phyloP scores from a whole-genome alignment of 2,113 vertebrate species.

The Oryzias woworae region DNA sequence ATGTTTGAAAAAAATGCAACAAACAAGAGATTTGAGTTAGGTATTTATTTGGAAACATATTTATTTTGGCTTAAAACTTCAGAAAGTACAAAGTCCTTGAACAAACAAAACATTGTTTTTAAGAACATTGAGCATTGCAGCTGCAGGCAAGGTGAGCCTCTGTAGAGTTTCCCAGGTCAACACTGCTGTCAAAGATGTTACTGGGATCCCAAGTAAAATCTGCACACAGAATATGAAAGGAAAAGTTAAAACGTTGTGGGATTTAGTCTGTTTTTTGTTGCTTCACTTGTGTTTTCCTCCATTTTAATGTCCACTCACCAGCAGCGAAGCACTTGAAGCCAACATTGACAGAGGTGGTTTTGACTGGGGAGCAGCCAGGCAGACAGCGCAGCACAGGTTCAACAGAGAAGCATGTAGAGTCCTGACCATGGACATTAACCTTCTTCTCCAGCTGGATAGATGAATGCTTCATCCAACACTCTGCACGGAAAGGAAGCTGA shows the following conservation, averaged over 20 bases:
- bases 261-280: accelerated
- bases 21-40: no score
- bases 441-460: slow-evolving; percentile 73
- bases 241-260: slow-evolving; percentile 1
- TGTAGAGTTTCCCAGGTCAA: slow-evolving; percentile 61
- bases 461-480: slow-evolving; percentile 71
- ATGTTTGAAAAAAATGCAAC: no score
- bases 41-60: background rate
- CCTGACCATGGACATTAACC: slow-evolving; percentile 43
- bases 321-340: slow-evolving; percentile 75
- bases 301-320: slow-evolving; percentile 58
- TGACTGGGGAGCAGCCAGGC: slow-evolving; percentile 67
- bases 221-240: slow-evolving; percentile 28
- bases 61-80: slow-evolving; percentile 42
- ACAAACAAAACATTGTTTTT: slow-evolving; percentile 14
- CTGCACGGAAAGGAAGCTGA: slow-evolving; percentile 46
- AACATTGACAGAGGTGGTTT: slow-evolving; percentile 52
- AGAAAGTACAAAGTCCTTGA: slow-evolving; percentile 1
- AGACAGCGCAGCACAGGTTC: slow-evolving; percentile 77
- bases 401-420: slow-evolving; percentile 74
- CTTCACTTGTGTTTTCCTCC: background rate
- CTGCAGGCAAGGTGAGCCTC: slow-evolving; percentile 71
- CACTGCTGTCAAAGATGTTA: slow-evolving; percentile 52
- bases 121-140: slow-evolving; percentile 67
- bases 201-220: slow-evolving; percentile 29